Percentiles rank a stretch among this genome's conserved stretches.
Evolutionary conservation across 2,113 vertebrate genomes (phyloP).

Genomic region (Saguinus midas): DNA sequence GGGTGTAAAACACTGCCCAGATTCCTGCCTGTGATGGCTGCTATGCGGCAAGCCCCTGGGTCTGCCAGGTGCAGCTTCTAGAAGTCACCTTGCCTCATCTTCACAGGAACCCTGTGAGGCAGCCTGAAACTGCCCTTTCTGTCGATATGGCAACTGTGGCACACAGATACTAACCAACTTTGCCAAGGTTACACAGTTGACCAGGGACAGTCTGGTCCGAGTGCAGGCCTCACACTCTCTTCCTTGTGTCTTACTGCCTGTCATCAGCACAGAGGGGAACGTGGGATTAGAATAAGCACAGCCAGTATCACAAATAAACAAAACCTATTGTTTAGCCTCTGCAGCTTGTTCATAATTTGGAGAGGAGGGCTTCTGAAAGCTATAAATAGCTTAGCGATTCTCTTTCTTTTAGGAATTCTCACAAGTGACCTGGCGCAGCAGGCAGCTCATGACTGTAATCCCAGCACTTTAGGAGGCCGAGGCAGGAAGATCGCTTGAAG

Average conservation of each 20-base stretch:
- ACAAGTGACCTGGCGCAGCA: not conserved
- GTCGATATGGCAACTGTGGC: not conserved
- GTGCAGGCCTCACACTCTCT: not conserved
- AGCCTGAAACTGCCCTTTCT: not conserved
- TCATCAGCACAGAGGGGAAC: not conserved
- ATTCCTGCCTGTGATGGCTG: not conserved
- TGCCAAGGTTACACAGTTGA: not conserved
- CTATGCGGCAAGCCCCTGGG: not conserved
- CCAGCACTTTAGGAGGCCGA: no score
- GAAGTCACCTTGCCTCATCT: not conserved
- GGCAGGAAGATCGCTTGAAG: no score
- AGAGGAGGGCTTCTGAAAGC: not conserved
- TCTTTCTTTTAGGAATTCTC: not conserved
- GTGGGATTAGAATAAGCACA: not conserved
- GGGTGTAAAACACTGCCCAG: not conserved
- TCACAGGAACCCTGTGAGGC: not conserved
- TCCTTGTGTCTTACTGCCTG: not conserved
- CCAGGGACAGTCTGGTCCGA: not conserved
- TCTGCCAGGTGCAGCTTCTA: not conserved
- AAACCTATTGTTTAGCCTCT: not conserved
- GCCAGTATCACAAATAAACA: not conserved
- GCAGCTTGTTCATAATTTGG: not conserved
- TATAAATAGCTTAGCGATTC: not conserved
- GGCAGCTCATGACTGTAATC: no score
- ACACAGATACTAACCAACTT: not conserved